These are phyloP conservation scores for Bradypus variegatus DNA, from an alignment of 2,797 vertebrate genomes.

Conservation along the genomic window DNA sequence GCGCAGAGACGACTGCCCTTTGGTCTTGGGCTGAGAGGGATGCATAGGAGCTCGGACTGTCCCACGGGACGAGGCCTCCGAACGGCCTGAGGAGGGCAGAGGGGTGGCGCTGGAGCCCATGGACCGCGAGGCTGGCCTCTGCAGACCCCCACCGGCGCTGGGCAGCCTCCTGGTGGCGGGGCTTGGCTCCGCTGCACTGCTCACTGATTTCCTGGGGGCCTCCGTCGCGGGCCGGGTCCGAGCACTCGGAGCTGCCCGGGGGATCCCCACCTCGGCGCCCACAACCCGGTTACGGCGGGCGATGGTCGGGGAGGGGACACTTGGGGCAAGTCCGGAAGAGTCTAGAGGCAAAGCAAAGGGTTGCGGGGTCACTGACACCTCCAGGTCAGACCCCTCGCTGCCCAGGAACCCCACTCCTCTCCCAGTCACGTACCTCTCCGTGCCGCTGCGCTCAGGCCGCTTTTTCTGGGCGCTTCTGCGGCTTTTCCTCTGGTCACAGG, in stretches of 20 bases:
- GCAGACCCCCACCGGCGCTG: constrained; percentile 13
- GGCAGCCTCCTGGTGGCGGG: constrained; percentile 33
- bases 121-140: constrained; percentile 30
- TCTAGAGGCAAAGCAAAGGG: constrained; percentile 46
- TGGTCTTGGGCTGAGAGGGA: constrained; percentile 18
- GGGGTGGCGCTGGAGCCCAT: neutral
- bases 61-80: constrained; percentile 8
- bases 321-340: neutral
- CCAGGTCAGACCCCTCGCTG: neutral
- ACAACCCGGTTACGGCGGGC: constrained; percentile 9
- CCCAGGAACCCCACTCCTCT: neutral
- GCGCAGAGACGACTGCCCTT: constrained; percentile 31
- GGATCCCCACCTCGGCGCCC: constrained; percentile 38
- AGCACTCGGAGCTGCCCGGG: neutral
- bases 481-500: constrained; percentile 36
- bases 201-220: constrained; percentile 33
- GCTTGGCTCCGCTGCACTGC: constrained; percentile 9
- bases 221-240: neutral
- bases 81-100: constrained; percentile 28
- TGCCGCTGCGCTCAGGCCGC: neutral
- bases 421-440: constrained; percentile 34
- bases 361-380: neutral
- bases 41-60: neutral
- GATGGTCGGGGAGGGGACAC: constrained; percentile 8
- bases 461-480: constrained; percentile 25